Base-by-base conservation (phyloP, 1,140 invertebrate genomes). In the Apocrypta bakeri region DNA sequence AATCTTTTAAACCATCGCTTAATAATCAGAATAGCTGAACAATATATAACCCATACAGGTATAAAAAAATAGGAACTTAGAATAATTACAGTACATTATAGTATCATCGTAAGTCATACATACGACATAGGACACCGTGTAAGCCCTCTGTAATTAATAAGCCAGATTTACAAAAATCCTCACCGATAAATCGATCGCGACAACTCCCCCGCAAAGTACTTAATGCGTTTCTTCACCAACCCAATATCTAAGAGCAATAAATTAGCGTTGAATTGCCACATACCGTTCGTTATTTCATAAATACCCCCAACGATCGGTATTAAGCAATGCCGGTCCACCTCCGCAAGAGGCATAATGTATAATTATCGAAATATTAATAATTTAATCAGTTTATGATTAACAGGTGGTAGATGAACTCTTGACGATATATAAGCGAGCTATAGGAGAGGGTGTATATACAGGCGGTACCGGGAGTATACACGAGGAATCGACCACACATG, bases 321-420 rank as follows among this genome's bases (percentile, higher is more conserved):
- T 74, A 48, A 56, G 1, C 6, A 12, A 9, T 25, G n/a, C 24
- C 2, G 66, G 25, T 17, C 14, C 25, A 21, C 25, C 33, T 9
- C 8, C 25, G 6, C 72, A 1, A 2, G 17, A 56, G 48, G 48
- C 31, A 40, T 74, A 74, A 75, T 79, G 83, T 88, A 86, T 88
- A 89, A 90, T 90, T 89, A 90, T 85, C 83, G 71, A 72, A 86
- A 86, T 86, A 87, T 90, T 89, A 88, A 89, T 91, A 91, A 90
- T 90, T 88, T 87, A 88, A 89, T 88, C 85, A 84, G 61, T 63
- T 85, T 78, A 81, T 87, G 88, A 90, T 89, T 90, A 90, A 89
- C 88, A 89, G 88, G 85, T 88, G 87, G 85, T 86, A 80, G 82
- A 83, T 78, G 68, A 78, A 64, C 80, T 83, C 48, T 68, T 74